These are phyloP conservation scores for Rhincodon typus DNA, from an alignment of 2,797 vertebrate species.

Conservation along the genomic window DNA sequence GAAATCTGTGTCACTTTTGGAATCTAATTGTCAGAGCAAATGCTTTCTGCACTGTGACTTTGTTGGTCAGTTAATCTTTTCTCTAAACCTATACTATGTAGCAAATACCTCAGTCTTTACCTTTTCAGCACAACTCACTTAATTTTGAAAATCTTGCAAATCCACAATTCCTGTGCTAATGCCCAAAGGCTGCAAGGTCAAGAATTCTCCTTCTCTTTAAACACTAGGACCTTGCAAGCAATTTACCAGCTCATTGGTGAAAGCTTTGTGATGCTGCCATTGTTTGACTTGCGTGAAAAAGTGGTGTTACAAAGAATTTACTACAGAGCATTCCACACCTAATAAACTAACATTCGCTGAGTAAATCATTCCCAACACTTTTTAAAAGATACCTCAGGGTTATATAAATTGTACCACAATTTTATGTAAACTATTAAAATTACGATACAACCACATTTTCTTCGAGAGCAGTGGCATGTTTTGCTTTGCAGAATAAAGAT, in stretches of 20 bases:
- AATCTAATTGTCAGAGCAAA: background rate
- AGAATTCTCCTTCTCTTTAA: background rate
- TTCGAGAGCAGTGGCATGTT: background rate
- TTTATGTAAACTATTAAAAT: constrained; percentile 8
- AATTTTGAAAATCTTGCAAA: constrained; percentile 20
- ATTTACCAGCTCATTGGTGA: constrained; percentile 22
- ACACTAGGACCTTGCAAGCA: background rate
- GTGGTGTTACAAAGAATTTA: constrained; percentile 21
- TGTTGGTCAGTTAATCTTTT: background rate
- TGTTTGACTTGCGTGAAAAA: constrained; percentile 20
- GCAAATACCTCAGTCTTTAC: background rate
- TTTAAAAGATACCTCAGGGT: constrained; percentile 7
- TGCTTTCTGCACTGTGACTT: background rate
- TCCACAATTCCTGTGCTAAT: constrained; percentile 17
- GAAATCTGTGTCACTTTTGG: background rate
- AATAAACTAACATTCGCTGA: background rate
- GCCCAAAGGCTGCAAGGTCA: constrained; percentile 16
- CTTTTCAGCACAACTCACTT: background rate
- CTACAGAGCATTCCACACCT: background rate
- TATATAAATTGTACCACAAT: background rate
- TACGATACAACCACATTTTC: background rate
- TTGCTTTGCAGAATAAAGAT: background rate
- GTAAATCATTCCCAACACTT: background rate
- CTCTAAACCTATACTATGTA: background rate
- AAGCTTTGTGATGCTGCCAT: constrained; percentile 17